Percentiles rank a stretch among this genome's conserved stretches.
Evolutionary conservation across 2,113 vertebrate species (phyloP).

Genomic region (Addax nasomaculatus): DNA sequence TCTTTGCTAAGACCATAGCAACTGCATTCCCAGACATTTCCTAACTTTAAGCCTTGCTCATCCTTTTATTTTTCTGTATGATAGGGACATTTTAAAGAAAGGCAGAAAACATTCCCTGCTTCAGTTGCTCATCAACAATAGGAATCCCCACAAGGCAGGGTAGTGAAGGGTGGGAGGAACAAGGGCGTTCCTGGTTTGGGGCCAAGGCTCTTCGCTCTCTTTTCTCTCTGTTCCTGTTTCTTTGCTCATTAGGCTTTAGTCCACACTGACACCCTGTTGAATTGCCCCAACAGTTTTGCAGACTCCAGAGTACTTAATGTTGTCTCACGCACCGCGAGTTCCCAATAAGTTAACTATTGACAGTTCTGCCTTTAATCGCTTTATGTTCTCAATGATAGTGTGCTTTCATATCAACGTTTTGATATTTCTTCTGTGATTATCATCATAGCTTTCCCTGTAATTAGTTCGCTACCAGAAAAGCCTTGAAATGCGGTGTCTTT

Average conservation of each 20-base stretch:
- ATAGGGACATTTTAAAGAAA: not conserved
- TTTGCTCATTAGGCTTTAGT: not conserved
- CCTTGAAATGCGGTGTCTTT: not conserved
- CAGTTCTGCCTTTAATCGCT: accelerated
- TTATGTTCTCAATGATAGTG: not conserved
- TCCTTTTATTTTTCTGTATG: not conserved
- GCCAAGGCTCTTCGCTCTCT: not conserved
- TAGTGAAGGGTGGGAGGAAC: not conserved
- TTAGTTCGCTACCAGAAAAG: not conserved
- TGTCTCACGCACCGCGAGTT: accelerated
- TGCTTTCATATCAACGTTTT: accelerated
- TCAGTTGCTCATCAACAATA: not conserved
- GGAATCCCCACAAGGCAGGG: not conserved
- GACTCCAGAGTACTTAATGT: accelerated
- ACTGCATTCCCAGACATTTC: not conserved
- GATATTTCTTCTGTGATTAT: not conserved
- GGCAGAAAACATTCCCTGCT: not conserved
- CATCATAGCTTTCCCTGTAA: not conserved
- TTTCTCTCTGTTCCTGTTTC: not conserved
- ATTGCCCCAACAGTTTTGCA: not conserved
- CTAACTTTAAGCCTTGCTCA: not conserved
- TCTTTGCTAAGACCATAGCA: not conserved
- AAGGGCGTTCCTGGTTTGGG: not conserved
- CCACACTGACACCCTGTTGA: not conserved
- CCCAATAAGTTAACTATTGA: not conserved